Conservation (phyloP, 2,113 vertebrate genomes). For the Gopherus flavomarginatus region DNA sequence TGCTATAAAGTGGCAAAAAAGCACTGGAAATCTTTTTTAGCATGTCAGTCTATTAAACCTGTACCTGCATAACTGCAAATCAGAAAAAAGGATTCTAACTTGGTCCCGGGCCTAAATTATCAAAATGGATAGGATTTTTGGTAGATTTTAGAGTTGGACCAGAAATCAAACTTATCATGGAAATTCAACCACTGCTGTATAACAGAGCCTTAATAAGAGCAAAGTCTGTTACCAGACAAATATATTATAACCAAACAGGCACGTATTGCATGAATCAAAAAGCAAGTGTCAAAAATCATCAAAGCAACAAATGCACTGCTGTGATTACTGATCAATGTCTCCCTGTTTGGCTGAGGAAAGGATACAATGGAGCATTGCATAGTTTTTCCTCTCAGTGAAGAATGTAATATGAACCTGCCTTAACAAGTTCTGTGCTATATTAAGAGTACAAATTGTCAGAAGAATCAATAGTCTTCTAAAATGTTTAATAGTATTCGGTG, state of each 20-base stretch:
- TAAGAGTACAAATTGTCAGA: background rate
- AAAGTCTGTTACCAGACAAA: background rate
- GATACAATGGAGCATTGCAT: rapidly evolving
- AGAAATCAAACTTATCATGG: background rate
- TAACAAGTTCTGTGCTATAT: background rate
- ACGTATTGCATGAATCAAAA: background rate
- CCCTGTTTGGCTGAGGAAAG: background rate
- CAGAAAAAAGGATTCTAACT: background rate
- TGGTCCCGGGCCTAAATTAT: background rate
- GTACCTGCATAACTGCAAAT: background rate
- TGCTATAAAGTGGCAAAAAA: background rate
- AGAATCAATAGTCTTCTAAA: slow-evolving; percentile 7
- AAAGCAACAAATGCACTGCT: background rate
- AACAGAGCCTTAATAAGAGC: background rate
- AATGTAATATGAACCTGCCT: background rate
- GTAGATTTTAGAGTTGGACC: background rate
- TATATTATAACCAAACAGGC: background rate
- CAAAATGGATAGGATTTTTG: background rate
- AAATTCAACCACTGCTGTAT: background rate
- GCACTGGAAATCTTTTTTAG: background rate
- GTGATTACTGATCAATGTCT: background rate
- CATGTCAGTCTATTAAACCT: background rate
- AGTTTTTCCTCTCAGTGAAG: background rate
- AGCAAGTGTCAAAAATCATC: background rate
- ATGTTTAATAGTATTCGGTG: slow-evolving; percentile 2